phyloP scores from a whole-genome alignment of 2,888 invertebrate species.

The Drosophila tanythrix region DNA sequence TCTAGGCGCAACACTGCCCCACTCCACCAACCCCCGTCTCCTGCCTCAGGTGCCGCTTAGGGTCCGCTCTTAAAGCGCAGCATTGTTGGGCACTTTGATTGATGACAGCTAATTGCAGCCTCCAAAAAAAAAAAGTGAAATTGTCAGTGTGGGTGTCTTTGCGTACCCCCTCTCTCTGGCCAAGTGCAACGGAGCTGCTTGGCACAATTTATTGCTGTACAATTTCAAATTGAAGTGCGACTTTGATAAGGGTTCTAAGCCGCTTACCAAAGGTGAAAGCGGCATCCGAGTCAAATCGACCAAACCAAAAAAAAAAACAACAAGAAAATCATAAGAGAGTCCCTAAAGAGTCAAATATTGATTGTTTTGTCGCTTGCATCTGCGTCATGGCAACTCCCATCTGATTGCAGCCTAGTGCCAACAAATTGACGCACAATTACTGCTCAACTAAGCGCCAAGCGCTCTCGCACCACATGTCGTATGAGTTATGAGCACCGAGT shows the following conservation, averaged over 20 bases:
- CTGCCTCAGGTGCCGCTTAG: background rate
- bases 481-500: constrained; percentile 70
- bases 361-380: background rate
- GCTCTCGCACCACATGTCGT: constrained; percentile 53
- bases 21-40: background rate
- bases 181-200: constrained; percentile 19
- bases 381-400: constrained; percentile 2
- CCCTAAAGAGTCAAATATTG: background rate
- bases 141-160: constrained; percentile 60
- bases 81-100: constrained; percentile 77
- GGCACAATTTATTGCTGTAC: constrained; percentile 10
- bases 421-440: constrained; percentile 74
- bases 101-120: constrained; percentile 82
- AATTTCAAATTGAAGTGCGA: constrained; percentile 35
- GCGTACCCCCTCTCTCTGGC: background rate
- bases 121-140: constrained; percentile 67
- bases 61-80: constrained; percentile 22
- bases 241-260: constrained; percentile 75
- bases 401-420: constrained; percentile 42
- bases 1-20: constrained; percentile 38
- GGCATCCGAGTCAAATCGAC: constrained; percentile 8
- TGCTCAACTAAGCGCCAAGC: constrained; percentile 71
- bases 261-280: constrained; percentile 61
- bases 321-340: background rate
- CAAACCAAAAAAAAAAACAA: background rate